These are phyloP conservation scores for Lasiurus cinereus DNA, from an alignment of 2,113 vertebrate species.

Conservation along the genomic window DNA sequence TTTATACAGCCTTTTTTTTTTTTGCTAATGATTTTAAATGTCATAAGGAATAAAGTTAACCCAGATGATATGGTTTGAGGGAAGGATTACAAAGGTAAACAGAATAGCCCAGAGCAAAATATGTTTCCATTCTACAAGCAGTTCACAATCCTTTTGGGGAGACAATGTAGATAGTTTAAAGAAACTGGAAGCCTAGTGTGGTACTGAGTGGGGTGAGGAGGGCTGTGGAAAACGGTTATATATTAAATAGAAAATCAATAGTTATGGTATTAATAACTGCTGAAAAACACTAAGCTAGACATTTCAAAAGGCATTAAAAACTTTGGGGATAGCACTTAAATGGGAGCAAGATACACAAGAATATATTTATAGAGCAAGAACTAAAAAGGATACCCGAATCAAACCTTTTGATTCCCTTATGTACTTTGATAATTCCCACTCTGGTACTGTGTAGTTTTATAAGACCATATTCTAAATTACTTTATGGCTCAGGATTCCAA, in stretches of 20 bases:
- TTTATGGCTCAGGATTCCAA: conserved; percentile 42
- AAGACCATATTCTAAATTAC: not conserved
- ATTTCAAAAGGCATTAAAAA: conserved; percentile 38
- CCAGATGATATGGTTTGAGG: not conserved
- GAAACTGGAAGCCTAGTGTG: not conserved
- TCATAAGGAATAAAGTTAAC: not conserved
- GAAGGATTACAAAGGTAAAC: not conserved
- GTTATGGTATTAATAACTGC: conserved; percentile 14
- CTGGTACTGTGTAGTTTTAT: not conserved
- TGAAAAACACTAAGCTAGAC: not conserved
- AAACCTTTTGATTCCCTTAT: not conserved
- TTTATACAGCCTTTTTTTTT: conserved; percentile 22
- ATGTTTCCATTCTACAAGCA: conserved; percentile 43
- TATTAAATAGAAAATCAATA: conserved; percentile 55
- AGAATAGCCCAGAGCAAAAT: not conserved
- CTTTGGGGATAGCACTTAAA: not conserved
- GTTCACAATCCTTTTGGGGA: conserved; percentile 19
- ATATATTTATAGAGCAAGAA: conserved; percentile 36
- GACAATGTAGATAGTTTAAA: conserved; percentile 3
- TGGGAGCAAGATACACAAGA: conserved; percentile 4
- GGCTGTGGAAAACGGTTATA: not conserved
- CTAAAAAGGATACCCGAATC: not conserved
- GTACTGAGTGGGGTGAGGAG: not conserved
- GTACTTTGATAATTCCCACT: conserved; percentile 10
- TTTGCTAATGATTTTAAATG: conserved; percentile 24